These are phyloP conservation scores for Labia minor DNA, from an alignment of 2,888 invertebrate genomes.

Conservation along the genomic window DNA sequence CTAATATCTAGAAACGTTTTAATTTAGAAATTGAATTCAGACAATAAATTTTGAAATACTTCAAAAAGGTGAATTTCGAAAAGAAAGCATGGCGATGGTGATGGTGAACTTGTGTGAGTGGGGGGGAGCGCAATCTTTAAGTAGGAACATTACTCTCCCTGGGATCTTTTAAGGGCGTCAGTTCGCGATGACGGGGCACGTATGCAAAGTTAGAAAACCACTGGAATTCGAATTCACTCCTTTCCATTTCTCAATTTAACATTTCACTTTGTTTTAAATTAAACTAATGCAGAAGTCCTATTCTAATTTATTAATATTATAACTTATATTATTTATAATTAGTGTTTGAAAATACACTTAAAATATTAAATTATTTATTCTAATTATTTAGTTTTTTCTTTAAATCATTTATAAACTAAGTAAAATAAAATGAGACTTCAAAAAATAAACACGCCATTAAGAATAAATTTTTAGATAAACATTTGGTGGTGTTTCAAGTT, in stretches of 20 bases:
- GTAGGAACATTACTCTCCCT: not conserved
- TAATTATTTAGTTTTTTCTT: no score
- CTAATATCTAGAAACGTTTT: not conserved
- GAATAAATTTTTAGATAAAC: no score
- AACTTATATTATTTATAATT: no score
- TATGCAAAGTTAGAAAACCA: not conserved
- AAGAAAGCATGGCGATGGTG: not conserved
- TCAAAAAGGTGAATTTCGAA: not conserved
- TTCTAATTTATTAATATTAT: no score
- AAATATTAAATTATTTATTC: no score
- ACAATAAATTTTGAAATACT: not conserved
- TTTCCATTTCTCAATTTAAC: not conserved
- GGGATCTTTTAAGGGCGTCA: slow-evolving; percentile 13
- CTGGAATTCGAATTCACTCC: not conserved
- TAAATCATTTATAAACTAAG: no score
- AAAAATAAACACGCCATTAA: no score
- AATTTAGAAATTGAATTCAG: not conserved
- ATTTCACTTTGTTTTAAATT: not conserved
- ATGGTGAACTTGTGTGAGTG: not conserved
- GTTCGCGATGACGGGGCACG: not conserved
- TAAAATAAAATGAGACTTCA: no score
- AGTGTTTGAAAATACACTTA: no score
- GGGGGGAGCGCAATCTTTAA: no score
- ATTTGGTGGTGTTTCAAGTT: no score
- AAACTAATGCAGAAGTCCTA: no score